Percentiles rank a stretch among this genome's conserved stretches.
phyloP scores from a whole-genome alignment of 2,113 vertebrate genomes.

The Archilochus colubris region DNA sequence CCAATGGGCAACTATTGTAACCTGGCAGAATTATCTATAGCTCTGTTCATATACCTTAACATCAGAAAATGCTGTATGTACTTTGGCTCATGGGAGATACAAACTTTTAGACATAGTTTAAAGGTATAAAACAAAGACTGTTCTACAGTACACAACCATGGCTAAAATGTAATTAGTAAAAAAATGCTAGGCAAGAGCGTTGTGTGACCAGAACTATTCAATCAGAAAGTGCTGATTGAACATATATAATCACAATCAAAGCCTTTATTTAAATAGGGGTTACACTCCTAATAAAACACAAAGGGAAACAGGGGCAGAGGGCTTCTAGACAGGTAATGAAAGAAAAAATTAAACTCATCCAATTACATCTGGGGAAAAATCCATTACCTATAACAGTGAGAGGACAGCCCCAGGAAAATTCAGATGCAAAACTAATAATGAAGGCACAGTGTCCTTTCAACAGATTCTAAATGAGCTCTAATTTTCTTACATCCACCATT shows the following conservation, averaged over 20 bases:
- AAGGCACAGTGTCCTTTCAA: constrained; percentile 86
- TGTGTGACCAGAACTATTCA: constrained; percentile 79
- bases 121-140: constrained; percentile 59
- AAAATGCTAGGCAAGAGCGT: constrained; percentile 72
- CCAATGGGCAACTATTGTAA: background rate
- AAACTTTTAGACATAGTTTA: constrained; percentile 58
- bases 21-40: background rate
- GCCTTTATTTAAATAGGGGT: constrained; percentile 89
- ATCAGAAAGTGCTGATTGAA: constrained; percentile 86
- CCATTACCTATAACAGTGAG: constrained; percentile 86
- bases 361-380: constrained; percentile 88
- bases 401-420: constrained; percentile 88
- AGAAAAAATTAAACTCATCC: constrained; percentile 90
- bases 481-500: constrained; percentile 87
- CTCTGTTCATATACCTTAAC: background rate
- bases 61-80: background rate
- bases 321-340: constrained; percentile 87
- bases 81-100: background rate
- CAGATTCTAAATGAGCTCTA: constrained; percentile 88
- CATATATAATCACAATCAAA: constrained; percentile 84
- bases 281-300: constrained; percentile 89
- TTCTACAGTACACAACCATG: constrained; percentile 62
- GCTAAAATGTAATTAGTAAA: constrained; percentile 83
- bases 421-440: constrained; percentile 90
- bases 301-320: constrained; percentile 84